phyloP scores from a whole-genome alignment of 2,113 vertebrate species.

The Petrocephalus zakoni region DNA sequence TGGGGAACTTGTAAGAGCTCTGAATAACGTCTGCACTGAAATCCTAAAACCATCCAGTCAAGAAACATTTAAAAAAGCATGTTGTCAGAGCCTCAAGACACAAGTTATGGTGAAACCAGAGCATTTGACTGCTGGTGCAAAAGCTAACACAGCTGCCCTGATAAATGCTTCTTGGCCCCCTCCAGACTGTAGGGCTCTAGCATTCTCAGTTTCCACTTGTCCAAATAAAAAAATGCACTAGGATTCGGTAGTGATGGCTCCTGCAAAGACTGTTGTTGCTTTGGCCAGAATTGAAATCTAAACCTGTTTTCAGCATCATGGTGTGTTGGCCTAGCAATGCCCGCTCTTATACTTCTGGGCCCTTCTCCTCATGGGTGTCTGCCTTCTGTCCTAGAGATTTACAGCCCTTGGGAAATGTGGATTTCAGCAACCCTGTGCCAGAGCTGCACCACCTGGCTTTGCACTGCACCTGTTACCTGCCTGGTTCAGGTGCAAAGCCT shows the following conservation, averaged over 20 bases:
- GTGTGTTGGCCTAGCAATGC: neutral
- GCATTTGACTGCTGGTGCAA: neutral
- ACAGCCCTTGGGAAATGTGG: neutral
- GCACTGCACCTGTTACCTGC: slow-evolving; percentile 30
- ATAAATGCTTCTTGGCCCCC: neutral
- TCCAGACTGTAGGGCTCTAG: neutral
- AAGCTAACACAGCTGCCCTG: neutral
- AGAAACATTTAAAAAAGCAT: neutral
- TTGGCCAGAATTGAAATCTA: neutral
- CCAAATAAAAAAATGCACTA: neutral
- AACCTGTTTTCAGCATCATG: slow-evolving; percentile 15
- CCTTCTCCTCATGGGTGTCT: no score
- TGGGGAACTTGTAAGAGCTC: neutral
- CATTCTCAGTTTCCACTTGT: neutral
- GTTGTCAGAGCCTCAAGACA: neutral
- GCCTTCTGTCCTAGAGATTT: neutral
- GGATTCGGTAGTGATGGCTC: neutral
- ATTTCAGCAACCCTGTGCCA: neutral
- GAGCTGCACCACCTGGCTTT: slow-evolving; percentile 1
- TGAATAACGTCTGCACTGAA: neutral
- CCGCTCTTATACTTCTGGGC: neutral
- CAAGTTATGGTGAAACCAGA: neutral
- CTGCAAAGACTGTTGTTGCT: neutral
- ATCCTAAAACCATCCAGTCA: neutral
- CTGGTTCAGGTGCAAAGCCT: neutral